Base-by-base conservation (phyloP, 2,888 invertebrate genomes). In the Arge pagana region DNA sequence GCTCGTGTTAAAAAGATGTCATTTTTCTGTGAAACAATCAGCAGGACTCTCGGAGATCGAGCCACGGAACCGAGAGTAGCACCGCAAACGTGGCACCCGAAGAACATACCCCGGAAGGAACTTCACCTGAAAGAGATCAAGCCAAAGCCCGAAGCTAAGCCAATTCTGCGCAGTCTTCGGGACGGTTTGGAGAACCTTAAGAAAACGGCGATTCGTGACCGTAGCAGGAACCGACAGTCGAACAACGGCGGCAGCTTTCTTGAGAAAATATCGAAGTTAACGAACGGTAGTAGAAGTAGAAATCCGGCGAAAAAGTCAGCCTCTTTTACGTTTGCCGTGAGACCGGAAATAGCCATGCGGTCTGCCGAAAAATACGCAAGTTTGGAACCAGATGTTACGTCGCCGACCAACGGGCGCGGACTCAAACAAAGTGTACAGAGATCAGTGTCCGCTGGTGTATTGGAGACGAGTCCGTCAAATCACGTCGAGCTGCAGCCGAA, bases 291-390 rank as follows among this genome's bases (percentile, higher is more conserved):
- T 16, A 67, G 71, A 5, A 63, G 64, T 40, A 65, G 73, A 28
- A 74, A 72, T 49, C 73, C 74, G 1, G 77, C 75, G 24, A 76
- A 74, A 50, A 77, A 77, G 54, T 77, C 78, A 0, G 77, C 77
- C 0, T 77, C 78, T n/a, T 77, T 78, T 51, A 76, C 77, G 16
- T 77, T 74, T 50, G 75, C 74, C 3, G 64, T 72, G 7, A 63
- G 74, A 48, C 74, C 75, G 23, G 74, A 74, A 57, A 55, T 75
- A 13, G 69, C 72, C 26, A 72, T 75, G 62, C 65, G 64, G 30
- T 69, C 70, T 10, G 69, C 71, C 52, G 74, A 74, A 37, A 66
- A 71, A 57, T 75, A 76, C 52, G 73, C 72, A 54, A 76, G 75
- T 57, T 57, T 76, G 36, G 75, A 76, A 48, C 71, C 74, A 3